phyloP scores from a whole-genome alignment of 2,888 invertebrate genomes.

The Pammene fasciana region DNA sequence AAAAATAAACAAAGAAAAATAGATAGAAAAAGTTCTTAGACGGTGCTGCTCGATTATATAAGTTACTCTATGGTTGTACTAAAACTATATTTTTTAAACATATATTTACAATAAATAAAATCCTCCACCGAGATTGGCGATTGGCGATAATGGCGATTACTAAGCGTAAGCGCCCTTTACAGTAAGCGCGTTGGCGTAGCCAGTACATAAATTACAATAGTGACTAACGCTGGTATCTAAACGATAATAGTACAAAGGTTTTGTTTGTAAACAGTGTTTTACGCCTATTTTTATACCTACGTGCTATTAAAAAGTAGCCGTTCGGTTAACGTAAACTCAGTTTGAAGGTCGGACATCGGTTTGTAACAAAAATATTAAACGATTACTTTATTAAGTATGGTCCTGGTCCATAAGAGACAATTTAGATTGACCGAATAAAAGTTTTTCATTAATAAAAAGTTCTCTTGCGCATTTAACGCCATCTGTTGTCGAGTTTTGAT shows the following conservation, averaged over 20 bases:
- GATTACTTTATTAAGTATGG: neutral
- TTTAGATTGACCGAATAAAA: too few species aligned
- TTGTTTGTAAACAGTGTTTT: constrained; percentile 37
- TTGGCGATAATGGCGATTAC: too few species aligned
- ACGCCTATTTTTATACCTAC: constrained; percentile 4
- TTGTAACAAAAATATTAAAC: neutral
- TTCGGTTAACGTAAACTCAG: neutral
- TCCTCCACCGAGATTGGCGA: too few species aligned
- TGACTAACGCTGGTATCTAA: constrained; percentile 32
- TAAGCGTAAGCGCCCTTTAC: too few species aligned
- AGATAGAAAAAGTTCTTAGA: too few species aligned
- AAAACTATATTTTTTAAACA: too few species aligned
- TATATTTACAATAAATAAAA: too few species aligned
- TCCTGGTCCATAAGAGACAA: too few species aligned
- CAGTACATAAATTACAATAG: constrained; percentile 18
- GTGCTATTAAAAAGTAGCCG: neutral
- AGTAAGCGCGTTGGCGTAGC: neutral
- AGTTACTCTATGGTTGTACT: too few species aligned
- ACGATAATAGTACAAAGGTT: constrained; percentile 11
- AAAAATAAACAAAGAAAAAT: too few species aligned
- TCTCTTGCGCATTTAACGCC: neutral
- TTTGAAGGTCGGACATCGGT: constrained; percentile 8
- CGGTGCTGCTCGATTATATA: too few species aligned
- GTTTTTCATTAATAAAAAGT: too few species aligned
- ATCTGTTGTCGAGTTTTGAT: neutral